phyloP scores from a whole-genome alignment of 2,888 invertebrate genomes.

The Apotomis capreana region DNA sequence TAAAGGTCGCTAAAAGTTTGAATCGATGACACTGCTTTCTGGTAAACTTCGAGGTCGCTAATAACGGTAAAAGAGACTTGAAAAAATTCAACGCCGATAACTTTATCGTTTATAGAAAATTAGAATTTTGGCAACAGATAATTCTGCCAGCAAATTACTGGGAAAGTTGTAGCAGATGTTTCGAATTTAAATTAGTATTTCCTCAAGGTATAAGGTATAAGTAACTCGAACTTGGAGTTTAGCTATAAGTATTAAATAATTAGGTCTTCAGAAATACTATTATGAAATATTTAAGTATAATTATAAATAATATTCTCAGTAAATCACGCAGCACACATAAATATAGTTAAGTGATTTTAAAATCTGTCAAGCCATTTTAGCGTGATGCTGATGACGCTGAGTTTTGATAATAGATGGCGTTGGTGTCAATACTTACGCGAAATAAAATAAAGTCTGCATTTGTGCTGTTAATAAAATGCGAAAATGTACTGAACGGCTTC shows the following conservation, averaged over 20 bases:
- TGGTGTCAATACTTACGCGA: too few relatives aligned
- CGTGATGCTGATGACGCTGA: too few relatives aligned
- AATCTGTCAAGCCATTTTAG: too few relatives aligned
- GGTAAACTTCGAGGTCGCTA: slow-evolving; percentile 12
- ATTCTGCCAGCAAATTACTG: background rate
- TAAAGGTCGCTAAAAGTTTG: slow-evolving; percentile 1
- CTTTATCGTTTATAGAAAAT: slow-evolving; percentile 21
- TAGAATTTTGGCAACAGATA: background rate
- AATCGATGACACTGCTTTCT: slow-evolving; percentile 8
- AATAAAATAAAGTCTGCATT: too few relatives aligned
- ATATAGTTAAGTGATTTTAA: too few relatives aligned
- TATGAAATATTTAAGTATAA: too few relatives aligned
- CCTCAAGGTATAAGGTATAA: background rate
- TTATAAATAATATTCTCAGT: too few relatives aligned
- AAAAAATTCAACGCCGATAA: slow-evolving; percentile 6
- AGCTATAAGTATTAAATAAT: background rate
- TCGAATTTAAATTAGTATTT: slow-evolving; percentile 5
- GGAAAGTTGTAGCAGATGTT: background rate
- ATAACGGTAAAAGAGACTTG: slow-evolving; percentile 3
- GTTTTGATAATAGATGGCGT: too few relatives aligned
- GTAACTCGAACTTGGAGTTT: background rate
- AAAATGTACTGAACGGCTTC: too few relatives aligned
- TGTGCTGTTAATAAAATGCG: too few relatives aligned
- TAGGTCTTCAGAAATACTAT: too few relatives aligned
- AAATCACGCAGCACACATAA: too few relatives aligned